phyloP scores from a whole-genome alignment of 2,888 invertebrate species.

The Leptogaster cylindrica region DNA sequence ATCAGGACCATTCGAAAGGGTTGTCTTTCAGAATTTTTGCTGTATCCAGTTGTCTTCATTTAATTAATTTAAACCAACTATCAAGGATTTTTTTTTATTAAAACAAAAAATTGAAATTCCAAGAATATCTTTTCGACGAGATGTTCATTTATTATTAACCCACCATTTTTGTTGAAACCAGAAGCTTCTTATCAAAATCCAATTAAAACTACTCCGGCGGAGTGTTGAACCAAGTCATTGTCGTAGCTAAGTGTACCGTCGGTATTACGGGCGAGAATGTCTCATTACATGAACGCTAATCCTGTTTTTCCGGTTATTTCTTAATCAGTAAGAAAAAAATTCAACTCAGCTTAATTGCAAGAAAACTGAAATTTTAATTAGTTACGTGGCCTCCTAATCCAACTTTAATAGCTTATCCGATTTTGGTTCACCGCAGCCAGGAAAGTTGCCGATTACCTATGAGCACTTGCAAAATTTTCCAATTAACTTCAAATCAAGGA shows the following conservation, averaged over 20 bases:
- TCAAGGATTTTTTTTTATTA: too few species aligned
- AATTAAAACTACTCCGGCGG: neutral
- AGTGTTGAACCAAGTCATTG: neutral
- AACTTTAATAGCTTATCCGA: constrained; percentile 46
- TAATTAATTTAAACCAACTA: neutral
- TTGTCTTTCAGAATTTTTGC: neutral
- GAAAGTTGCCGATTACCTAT: constrained; percentile 41
- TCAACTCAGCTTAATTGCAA: neutral
- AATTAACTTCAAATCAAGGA: constrained; percentile 42
- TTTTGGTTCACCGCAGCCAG: constrained; percentile 27
- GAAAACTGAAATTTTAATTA: constrained; percentile 46
- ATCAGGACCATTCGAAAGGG: neutral
- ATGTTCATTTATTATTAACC: too few species aligned
- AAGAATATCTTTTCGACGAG: too few species aligned
- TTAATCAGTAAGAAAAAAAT: constrained; percentile 10
- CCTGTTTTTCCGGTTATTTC: constrained; percentile 15
- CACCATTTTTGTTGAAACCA: too few species aligned
- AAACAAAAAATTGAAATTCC: too few species aligned
- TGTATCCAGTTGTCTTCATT: neutral
- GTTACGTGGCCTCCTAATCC: constrained; percentile 44
- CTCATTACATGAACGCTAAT: constrained; percentile 7
- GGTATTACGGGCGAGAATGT: neutral
- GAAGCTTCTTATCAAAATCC: constrained; percentile 1
- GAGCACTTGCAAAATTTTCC: constrained; percentile 42
- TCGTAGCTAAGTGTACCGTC: neutral